A percentile compares a stretch with the other conserved stretches of the same genome.
Evolutionary conservation across 2,888 invertebrate species (phyloP).

Genomic region (Dione vanillae): DNA sequence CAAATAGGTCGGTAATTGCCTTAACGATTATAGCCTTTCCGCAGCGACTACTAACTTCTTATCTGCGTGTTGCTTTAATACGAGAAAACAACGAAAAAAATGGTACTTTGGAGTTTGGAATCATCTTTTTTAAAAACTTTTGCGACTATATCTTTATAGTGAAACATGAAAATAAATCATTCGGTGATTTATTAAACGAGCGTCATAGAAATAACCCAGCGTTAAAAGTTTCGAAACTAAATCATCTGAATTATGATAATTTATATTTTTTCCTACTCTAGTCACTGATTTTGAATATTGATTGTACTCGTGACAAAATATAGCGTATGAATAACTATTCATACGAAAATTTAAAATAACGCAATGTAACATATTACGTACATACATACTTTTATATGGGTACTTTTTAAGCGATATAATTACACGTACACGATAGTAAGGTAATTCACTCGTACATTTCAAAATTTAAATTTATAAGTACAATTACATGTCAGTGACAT

Average conservation of each 20-base stretch:
- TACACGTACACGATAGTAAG: neutral
- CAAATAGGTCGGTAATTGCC: conserved; percentile 42
- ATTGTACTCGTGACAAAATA: no score
- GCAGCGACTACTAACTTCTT: conserved; percentile 34
- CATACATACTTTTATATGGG: no score
- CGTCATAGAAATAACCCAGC: no score
- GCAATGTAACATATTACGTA: neutral
- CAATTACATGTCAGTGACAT: neutral
- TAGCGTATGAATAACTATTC: no score
- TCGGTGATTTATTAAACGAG: no score
- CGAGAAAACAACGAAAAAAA: conserved; percentile 18
- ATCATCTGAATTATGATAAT: no score
- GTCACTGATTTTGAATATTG: no score
- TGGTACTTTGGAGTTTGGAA: neutral
- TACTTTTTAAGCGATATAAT: neutral
- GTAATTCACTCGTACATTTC: neutral
- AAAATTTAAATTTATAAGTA: neutral
- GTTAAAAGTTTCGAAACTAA: no score
- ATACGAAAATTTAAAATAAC: no score
- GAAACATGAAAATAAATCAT: no score
- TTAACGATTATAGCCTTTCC: conserved; percentile 42
- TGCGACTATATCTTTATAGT: no score
- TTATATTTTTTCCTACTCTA: no score
- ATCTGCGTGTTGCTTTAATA: conserved; percentile 31
- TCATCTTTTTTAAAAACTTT: neutral